Percentiles rank a stretch among this genome's conserved stretches.
phyloP scores from a whole-genome alignment of 2,888 invertebrate genomes.

The Myathropa florea region DNA sequence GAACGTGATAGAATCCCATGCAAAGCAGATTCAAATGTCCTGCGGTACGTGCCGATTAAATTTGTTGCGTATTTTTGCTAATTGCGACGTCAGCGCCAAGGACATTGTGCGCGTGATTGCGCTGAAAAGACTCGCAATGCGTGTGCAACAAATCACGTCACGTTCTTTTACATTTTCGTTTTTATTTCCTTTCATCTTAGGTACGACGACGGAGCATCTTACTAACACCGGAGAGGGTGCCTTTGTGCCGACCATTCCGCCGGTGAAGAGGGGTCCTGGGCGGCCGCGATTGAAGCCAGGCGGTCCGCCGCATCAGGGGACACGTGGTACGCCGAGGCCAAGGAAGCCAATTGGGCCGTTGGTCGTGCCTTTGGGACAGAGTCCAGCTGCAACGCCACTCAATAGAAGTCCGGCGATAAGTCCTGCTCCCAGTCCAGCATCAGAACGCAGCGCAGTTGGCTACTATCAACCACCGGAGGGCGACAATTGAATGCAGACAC shows the following conservation, averaged over 20 bases:
- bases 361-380: conserved; percentile 79
- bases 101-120: conserved; percentile 57
- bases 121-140: conserved; percentile 29
- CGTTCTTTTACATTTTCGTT: conserved; percentile 5
- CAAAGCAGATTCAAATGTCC: conserved; percentile 63
- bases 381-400: conserved; percentile 78
- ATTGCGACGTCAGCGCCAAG: conserved; percentile 60
- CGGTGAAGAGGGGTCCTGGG: conserved; percentile 85
- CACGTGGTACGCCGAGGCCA: conserved; percentile 83
- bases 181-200: conserved; percentile 32
- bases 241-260: conserved; percentile 73
- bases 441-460: conserved; percentile 72
- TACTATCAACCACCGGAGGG: conserved; percentile 67
- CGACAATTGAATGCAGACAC: conserved; percentile 46
- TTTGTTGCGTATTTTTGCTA: conserved; percentile 49
- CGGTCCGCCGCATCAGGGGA: conserved; percentile 85
- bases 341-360: conserved; percentile 82
- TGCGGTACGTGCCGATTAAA: conserved; percentile 57
- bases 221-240: conserved; percentile 68
- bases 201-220: conserved; percentile 60
- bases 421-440: conserved; percentile 78
- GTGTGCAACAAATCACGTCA: background rate
- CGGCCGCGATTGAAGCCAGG: conserved; percentile 85
- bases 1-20: conserved; percentile 62
- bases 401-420: conserved; percentile 79